A percentile compares a stretch with the other conserved stretches of the same genome.
These are phyloP conservation scores for Propithecus perrieri DNA, from an alignment of 2,797 vertebrate species.

Conservation along the genomic window DNA sequence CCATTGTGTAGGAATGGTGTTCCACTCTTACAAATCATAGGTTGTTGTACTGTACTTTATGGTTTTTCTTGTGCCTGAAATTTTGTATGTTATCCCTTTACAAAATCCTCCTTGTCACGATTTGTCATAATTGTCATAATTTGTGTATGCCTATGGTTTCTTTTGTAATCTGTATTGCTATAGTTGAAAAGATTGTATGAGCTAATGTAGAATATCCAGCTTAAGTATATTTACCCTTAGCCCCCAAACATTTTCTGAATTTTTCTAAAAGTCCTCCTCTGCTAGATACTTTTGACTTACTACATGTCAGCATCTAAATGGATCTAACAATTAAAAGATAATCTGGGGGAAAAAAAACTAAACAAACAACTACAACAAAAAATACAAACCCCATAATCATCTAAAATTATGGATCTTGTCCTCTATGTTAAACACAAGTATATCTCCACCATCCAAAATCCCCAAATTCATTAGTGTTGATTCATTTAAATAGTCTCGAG, in stretches of 20 bases:
- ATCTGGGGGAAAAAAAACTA: background rate
- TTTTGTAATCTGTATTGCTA: background rate
- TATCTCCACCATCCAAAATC: background rate
- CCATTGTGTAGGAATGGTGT: background rate
- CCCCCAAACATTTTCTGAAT: background rate
- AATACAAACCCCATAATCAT: no score
- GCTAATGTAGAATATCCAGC: background rate
- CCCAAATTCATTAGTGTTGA: background rate
- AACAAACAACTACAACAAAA: no score
- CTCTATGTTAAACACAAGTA: background rate
- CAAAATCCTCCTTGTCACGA: background rate
- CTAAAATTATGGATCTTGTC: background rate
- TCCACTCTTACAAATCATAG: background rate
- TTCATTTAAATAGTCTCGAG: background rate
- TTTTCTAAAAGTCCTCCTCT: background rate
- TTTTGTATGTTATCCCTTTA: background rate
- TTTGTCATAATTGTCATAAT: background rate
- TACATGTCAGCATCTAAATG: background rate
- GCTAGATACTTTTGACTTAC: background rate
- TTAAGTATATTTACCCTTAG: background rate
- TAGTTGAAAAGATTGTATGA: background rate
- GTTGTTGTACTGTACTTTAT: background rate
- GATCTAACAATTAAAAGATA: background rate
- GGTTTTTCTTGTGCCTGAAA: background rate
- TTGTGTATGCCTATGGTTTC: background rate